Conservation (phyloP, 2,797 vertebrate genomes). For the Babyrousa celebensis region DNA sequence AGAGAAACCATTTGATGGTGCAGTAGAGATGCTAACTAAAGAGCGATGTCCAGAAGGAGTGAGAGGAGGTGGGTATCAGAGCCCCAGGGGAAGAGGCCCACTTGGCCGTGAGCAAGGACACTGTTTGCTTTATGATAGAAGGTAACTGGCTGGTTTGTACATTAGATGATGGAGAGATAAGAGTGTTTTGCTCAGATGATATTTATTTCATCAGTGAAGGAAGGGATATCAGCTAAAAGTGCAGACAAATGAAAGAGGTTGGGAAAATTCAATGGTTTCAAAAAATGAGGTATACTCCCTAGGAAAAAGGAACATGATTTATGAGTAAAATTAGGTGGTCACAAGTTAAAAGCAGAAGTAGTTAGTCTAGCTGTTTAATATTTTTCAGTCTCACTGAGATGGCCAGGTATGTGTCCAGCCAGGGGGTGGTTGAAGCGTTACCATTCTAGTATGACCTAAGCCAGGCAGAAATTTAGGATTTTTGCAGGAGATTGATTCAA, state of each 20-base stretch:
- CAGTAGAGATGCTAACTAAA: neutral
- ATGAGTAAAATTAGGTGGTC: neutral
- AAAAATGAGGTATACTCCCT: neutral
- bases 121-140: neutral
- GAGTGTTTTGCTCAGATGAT: neutral
- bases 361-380: neutral
- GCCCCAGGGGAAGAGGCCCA: too few species aligned
- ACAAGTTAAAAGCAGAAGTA: neutral
- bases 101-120: neutral
- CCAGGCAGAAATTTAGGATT: neutral
- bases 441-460: neutral
- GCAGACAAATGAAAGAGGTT: neutral
- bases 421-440: neutral
- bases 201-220: neutral
- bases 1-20: neutral
- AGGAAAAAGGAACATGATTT: neutral
- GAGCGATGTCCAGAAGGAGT: neutral
- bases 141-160: neutral
- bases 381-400: neutral
- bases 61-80: neutral
- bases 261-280: neutral
- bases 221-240: neutral
- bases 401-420: neutral
- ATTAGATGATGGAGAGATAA: neutral
- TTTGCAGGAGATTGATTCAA: neutral